These are phyloP conservation scores for Taeniopygia guttata DNA, from an alignment of 2,797 vertebrate genomes.

Conservation along the genomic window DNA sequence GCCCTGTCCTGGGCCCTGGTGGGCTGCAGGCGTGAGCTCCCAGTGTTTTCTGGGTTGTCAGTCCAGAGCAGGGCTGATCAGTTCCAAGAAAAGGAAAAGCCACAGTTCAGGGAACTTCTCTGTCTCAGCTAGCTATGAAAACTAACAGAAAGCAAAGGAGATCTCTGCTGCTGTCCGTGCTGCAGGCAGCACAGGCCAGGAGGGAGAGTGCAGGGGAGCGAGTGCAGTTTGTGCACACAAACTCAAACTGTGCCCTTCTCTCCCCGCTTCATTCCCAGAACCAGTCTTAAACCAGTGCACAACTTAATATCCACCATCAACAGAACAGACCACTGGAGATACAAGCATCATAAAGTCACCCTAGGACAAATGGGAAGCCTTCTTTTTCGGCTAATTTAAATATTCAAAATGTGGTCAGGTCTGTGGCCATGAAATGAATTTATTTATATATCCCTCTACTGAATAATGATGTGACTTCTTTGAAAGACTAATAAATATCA, in stretches of 20 bases:
- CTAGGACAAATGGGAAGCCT: not conserved
- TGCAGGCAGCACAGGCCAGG: not conserved
- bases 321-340: not conserved
- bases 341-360: not conserved
- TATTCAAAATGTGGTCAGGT: not conserved
- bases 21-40: not conserved
- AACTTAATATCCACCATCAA: not conserved
- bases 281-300: too few relatives aligned
- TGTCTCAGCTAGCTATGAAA: not conserved
- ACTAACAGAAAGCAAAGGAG: not conserved
- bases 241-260: not conserved
- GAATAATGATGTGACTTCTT: not conserved
- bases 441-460: not conserved
- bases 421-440: not conserved
- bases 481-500: not conserved
- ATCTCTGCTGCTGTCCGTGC: not conserved
- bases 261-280: fast-evolving
- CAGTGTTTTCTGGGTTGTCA: not conserved
- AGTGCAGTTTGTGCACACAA: fast-evolving
- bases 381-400: not conserved
- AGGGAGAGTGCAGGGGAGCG: not conserved
- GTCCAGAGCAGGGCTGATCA: not conserved
- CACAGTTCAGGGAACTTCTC: not conserved
- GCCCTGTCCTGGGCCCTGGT: not conserved
- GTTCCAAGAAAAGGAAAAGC: not conserved